A percentile compares a stretch with the other conserved stretches of the same genome.
Evolutionary conservation across 2,113 vertebrate species (phyloP).

Genomic region (Aegypius monachus): DNA sequence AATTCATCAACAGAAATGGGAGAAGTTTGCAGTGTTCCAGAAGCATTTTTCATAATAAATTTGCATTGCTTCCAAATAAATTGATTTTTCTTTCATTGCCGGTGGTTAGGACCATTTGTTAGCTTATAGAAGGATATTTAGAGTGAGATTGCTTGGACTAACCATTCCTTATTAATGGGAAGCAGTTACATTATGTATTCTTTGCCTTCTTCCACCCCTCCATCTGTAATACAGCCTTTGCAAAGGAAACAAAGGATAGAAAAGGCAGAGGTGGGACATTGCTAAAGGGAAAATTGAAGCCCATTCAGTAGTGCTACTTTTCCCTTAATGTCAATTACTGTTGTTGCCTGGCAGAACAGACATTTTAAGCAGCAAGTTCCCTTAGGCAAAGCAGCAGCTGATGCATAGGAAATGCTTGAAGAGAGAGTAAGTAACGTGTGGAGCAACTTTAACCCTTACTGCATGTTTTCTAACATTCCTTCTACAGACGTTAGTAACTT

Average conservation of each 20-base stretch:
- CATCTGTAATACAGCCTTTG: background rate
- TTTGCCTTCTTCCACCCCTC: background rate
- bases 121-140: background rate
- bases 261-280: background rate
- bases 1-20: background rate
- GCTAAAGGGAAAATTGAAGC: background rate
- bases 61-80: constrained; percentile 9
- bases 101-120: background rate
- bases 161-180: background rate
- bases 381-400: background rate
- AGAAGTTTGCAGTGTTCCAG: background rate
- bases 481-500: background rate
- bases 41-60: constrained; percentile 20
- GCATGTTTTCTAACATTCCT: background rate
- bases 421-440: background rate
- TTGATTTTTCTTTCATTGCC: constrained; percentile 25
- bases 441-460: background rate
- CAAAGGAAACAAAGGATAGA: background rate
- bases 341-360: background rate
- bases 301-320: background rate
- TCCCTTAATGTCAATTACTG: background rate
- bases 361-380: background rate
- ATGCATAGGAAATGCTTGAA: background rate
- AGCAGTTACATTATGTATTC: background rate
- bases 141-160: background rate